Base-by-base conservation (phyloP, 2,113 vertebrate genomes). In the Saguinus midas region DNA sequence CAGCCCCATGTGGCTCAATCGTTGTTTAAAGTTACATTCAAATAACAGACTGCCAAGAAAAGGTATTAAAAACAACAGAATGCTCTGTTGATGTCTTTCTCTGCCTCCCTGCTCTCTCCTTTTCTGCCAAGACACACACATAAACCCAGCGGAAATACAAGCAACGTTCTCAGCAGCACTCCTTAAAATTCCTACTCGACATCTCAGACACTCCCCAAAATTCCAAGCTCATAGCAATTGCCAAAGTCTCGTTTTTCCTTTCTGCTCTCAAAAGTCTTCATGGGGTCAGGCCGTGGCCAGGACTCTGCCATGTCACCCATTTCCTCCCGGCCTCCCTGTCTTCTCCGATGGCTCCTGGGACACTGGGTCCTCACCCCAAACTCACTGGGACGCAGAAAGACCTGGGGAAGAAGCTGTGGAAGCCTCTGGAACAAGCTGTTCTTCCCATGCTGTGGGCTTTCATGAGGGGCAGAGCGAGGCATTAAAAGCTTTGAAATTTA, bases 131-230 rank as follows among this genome's bases (percentile, higher is more conserved):
- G 11, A 61, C 66, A 64, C 87, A 76, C 82, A 58, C 48, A 45
- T 20, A 1, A 45, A n/a, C 72, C 12, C 10, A 0, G 52, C n/a
- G 27, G 76, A 87, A 96, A 45, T 0, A 6, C 58, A 27, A 37
- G 81, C 58, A 9, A 3, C 14, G 11, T 14, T 43, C 89, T 50
- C 68, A 18, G 11, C 84, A n/a, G 88, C 35, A 3, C 48, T 78
- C 85, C 95, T 45, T 43, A 21, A 61, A 50, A 70, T 90, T 87
- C 92, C 21, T 50, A 2, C 1, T 16, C 4, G 78, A 55, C 2
- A 2, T 76, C n/a, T 14, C 72, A 10, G 89, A 82, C 90, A 40
- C 96, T 73, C 96, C 96, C 92, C 43, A 29, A 13, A 85, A 95
- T 96, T 93, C 95, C 95, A 95, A 1, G n/a, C 66, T 20, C 70